These are phyloP conservation scores for Octopus sinensis DNA, from an alignment of 1,140 invertebrate genomes.

Conservation along the genomic window DNA sequence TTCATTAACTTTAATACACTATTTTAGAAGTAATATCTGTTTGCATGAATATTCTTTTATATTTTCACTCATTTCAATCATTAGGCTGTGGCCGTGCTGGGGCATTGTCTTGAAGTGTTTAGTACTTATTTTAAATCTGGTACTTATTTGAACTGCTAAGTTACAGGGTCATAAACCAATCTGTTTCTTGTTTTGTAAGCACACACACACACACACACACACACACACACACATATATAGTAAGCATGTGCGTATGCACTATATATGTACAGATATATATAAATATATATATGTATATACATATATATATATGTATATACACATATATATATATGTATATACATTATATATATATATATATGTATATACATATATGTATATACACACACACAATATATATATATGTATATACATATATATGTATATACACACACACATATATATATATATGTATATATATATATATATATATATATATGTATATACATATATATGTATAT, in stretches of 20 bases:
- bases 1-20: too few species aligned
- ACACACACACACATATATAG: neutral
- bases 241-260: neutral
- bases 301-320: neutral
- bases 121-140: too few species aligned
- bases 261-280: neutral
- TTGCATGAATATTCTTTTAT: too few species aligned
- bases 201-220: neutral
- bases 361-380: neutral
- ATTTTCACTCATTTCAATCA: too few species aligned
- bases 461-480: neutral
- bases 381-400: neutral
- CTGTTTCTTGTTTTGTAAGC: neutral
- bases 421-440: neutral
- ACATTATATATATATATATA: neutral
- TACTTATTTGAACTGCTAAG: too few species aligned
- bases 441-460: neutral
- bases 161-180: too few species aligned
- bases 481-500: neutral
- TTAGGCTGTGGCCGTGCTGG: too few species aligned
- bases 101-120: too few species aligned
- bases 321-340: neutral
- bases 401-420: neutral
- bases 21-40: too few species aligned
- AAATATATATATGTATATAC: neutral